These are phyloP conservation scores for Palythoa grandiflora DNA, from an alignment of 92 coral and sea anemone genomes.

Conservation along the genomic window DNA sequence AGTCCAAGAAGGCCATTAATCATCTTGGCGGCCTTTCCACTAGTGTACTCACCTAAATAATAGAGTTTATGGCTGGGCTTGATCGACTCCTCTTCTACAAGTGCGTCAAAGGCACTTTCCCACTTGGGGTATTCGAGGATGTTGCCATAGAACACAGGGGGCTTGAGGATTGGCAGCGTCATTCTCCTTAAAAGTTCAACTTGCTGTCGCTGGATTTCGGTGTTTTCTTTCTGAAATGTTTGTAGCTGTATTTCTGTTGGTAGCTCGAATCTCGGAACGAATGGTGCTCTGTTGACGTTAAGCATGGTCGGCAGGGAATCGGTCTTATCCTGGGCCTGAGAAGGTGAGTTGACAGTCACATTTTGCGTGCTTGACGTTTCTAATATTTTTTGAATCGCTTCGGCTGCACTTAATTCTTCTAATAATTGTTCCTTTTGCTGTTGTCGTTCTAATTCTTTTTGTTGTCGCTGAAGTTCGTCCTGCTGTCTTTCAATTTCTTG, in stretches of 20 bases:
- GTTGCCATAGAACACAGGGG: slow-evolving; percentile 56
- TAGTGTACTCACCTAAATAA: slow-evolving; percentile 69
- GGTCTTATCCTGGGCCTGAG: neutral
- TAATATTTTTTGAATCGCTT: slow-evolving; percentile 3
- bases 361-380: slow-evolving; percentile 23
- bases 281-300: slow-evolving; percentile 12
- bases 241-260: neutral
- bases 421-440: slow-evolving; percentile 14
- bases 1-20: slow-evolving; percentile 67
- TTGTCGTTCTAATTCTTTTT: slow-evolving; percentile 44
- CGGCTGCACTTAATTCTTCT: slow-evolving; percentile 46
- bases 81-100: slow-evolving; percentile 66
- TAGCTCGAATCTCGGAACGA: slow-evolving; percentile 7
- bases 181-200: slow-evolving; percentile 49
- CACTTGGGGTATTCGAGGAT: slow-evolving; percentile 69
- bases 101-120: slow-evolving; percentile 68
- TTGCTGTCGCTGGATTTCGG: slow-evolving; percentile 22
- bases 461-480: slow-evolving; percentile 28
- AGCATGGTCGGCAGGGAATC: slow-evolving; percentile 19
- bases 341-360: neutral
- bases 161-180: slow-evolving; percentile 55
- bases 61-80: slow-evolving; percentile 61
- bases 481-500: slow-evolving; percentile 10
- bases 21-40: slow-evolving; percentile 28
- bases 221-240: neutral